Conservation (phyloP, 2,888 invertebrate genomes). For the Harpalus rufipes region DNA sequence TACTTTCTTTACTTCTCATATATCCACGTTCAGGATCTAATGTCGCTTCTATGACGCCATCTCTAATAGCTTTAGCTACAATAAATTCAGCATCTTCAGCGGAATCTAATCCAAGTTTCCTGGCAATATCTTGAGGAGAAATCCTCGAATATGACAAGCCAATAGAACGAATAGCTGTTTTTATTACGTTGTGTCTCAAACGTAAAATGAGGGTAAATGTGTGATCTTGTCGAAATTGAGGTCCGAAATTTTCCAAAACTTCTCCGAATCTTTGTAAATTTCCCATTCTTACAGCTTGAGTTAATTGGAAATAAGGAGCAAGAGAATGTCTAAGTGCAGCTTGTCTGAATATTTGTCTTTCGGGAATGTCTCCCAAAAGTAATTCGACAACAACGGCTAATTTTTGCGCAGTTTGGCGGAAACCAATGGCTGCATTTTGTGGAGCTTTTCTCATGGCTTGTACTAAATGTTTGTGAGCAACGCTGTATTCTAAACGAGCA, state of each 20-base stretch:
- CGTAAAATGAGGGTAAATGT: slow-evolving; percentile 97
- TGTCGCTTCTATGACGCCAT: slow-evolving; percentile 98
- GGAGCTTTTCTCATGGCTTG: slow-evolving; percentile 98
- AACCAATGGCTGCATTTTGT: slow-evolving; percentile 98
- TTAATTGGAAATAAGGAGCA: slow-evolving; percentile 97
- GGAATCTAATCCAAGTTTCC: slow-evolving; percentile 95
- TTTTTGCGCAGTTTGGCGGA: slow-evolving; percentile 98
- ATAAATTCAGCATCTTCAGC: slow-evolving; percentile 99
- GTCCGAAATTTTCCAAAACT: slow-evolving; percentile 93
- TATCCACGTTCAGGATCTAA: slow-evolving; percentile 97
- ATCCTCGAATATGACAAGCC: slow-evolving; percentile 97
- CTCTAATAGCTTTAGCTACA: slow-evolving; percentile 98
- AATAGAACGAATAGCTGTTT: slow-evolving; percentile 97
- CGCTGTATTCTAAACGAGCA: slow-evolving; percentile 98
- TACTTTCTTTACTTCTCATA: slow-evolving; percentile 98
- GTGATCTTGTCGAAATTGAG: slow-evolving; percentile 95
- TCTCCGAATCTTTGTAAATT: slow-evolving; percentile 96
- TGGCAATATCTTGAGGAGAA: slow-evolving; percentile 95
- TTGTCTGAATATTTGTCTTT: slow-evolving; percentile 96
- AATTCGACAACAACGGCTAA: slow-evolving; percentile 96
- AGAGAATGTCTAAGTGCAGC: slow-evolving; percentile 92
- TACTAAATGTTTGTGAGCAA: slow-evolving; percentile 97
- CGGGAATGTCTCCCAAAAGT: slow-evolving; percentile 97
- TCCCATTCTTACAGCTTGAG: slow-evolving; percentile 97
- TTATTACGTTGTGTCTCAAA: slow-evolving; percentile 98